phyloP scores from a whole-genome alignment of 2,113 vertebrate species.

The Megaleporinus macrocephalus region DNA sequence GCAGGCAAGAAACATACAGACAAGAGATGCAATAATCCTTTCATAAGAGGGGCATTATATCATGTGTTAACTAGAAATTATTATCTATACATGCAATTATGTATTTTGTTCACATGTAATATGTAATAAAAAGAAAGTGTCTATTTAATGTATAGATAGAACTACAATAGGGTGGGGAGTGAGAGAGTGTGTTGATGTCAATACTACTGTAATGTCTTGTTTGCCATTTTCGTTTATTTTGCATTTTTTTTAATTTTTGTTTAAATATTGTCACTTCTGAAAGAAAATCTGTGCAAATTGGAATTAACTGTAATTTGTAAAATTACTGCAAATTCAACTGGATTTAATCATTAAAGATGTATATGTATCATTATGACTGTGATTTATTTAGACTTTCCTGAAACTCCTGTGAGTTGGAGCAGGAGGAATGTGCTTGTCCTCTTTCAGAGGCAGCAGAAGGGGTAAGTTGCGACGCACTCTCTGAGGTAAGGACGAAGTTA shows the following conservation, averaged over 20 bases:
- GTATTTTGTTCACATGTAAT: conserved; percentile 78
- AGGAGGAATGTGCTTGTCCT: background rate
- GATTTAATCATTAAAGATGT: conserved; percentile 31
- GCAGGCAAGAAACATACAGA: conserved; percentile 45
- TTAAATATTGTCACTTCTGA: conserved; percentile 10
- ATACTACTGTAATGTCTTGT: conserved; percentile 21
- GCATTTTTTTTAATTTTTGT: background rate
- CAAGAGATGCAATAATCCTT: conserved; percentile 78
- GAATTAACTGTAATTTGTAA: conserved; percentile 7
- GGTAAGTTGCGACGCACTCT: background rate
- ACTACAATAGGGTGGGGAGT: conserved; percentile 21
- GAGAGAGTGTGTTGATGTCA: conserved; percentile 7
- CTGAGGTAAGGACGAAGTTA: background rate
- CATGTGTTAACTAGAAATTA: conserved; percentile 68
- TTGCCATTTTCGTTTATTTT: conserved; percentile 21
- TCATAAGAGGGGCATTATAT: conserved; percentile 72
- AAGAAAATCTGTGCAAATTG: background rate
- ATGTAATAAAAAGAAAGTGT: conserved; percentile 67
- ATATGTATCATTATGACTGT: conserved; percentile 35
- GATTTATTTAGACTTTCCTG: conserved; percentile 3
- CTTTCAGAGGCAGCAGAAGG: background rate
- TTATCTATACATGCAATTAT: conserved; percentile 73
- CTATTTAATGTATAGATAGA: conserved; percentile 45
- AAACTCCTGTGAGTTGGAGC: background rate
- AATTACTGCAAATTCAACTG: conserved; percentile 25